These are phyloP conservation scores for Odobenus rosmarus DNA, from an alignment of 2,113 vertebrate genomes.

Conservation along the genomic window DNA sequence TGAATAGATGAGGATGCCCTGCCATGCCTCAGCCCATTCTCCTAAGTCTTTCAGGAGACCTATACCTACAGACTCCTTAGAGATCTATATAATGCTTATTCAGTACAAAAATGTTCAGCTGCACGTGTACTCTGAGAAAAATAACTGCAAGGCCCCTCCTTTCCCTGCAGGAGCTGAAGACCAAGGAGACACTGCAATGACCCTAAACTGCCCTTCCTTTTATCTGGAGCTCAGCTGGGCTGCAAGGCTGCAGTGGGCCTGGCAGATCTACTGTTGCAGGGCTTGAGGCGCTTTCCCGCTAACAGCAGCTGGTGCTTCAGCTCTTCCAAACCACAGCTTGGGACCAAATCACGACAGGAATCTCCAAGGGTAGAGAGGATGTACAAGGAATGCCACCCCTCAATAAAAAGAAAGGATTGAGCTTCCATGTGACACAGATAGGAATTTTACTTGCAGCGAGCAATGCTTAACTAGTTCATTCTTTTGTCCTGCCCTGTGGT, in stretches of 20 bases:
- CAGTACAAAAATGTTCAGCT: background rate
- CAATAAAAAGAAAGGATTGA: background rate
- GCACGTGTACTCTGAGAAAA: background rate
- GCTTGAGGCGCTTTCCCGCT: background rate
- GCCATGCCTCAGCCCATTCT: background rate
- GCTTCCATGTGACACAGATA: background rate
- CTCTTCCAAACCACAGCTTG: background rate
- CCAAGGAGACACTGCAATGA: background rate
- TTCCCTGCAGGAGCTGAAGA: background rate
- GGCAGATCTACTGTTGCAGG: background rate
- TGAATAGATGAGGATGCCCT: background rate
- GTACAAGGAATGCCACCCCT: background rate
- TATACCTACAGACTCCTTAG: background rate
- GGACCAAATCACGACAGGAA: background rate
- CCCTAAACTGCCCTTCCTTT: no score
- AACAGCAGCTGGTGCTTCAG: background rate
- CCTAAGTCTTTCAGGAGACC: background rate
- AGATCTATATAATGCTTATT: background rate
- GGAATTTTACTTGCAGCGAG: constrained; percentile 49
- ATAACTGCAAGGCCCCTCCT: background rate
- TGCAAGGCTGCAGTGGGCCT: background rate
- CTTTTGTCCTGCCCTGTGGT: constrained; percentile 31
- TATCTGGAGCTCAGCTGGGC: background rate
- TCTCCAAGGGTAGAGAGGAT: background rate
- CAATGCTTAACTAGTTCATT: constrained; percentile 57